phyloP scores from a whole-genome alignment of 2,113 vertebrate species.

The Ammodytes dubius region DNA sequence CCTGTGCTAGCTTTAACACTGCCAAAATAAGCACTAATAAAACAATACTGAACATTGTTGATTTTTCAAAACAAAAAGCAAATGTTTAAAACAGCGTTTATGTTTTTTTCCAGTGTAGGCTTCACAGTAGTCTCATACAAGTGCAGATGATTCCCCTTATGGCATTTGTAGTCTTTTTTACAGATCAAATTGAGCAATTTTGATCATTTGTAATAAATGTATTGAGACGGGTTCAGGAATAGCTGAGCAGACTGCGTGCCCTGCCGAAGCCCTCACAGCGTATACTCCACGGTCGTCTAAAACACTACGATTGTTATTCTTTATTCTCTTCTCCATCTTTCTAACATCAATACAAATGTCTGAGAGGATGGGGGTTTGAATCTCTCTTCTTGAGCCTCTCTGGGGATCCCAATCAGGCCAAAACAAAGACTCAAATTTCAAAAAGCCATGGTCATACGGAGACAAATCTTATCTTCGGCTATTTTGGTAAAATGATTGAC shows the following conservation, averaged over 20 bases:
- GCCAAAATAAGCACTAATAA: constrained; percentile 18
- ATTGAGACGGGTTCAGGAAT: not conserved
- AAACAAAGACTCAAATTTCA: constrained; percentile 8
- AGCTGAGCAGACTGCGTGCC: constrained; percentile 13
- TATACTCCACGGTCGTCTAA: not conserved
- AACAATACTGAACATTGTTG: constrained; percentile 29
- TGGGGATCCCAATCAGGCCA: constrained; percentile 7
- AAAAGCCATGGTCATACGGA: constrained; percentile 1
- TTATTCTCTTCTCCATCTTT: constrained; percentile 21
- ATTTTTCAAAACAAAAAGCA: constrained; percentile 15
- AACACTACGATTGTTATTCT: not conserved
- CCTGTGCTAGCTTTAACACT: constrained; percentile 15
- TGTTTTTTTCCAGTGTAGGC: constrained; percentile 52
- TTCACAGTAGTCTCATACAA: constrained; percentile 61
- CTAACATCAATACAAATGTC: not conserved
- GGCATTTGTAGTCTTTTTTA: not conserved
- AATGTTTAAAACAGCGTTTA: not conserved
- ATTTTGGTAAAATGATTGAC: not conserved
- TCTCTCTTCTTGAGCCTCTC: not conserved
- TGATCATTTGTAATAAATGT: not conserved
- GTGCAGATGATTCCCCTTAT: constrained; percentile 12
- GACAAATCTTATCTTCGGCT: not conserved
- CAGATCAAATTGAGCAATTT: not conserved
- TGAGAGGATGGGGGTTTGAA: not conserved
- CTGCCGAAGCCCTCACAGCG: constrained; percentile 5